phyloP scores from a whole-genome alignment of 2,113 vertebrate genomes.

The Gobius niger region DNA sequence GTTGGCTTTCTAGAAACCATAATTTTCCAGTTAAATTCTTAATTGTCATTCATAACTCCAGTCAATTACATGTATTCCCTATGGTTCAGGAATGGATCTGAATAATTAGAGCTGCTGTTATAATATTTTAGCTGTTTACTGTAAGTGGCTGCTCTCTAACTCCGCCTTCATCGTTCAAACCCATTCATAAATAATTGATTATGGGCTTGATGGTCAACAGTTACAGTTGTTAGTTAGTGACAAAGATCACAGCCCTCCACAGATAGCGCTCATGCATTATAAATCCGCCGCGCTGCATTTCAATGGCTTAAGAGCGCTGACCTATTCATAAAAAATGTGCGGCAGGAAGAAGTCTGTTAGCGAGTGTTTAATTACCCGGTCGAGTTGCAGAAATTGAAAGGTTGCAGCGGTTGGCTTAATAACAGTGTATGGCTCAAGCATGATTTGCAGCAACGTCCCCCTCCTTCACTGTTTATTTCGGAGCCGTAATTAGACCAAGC shows the following conservation, averaged over 20 bases:
- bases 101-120: not conserved
- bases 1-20: too few relatives aligned
- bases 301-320: constrained; percentile 18
- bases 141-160: constrained; percentile 5
- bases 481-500: constrained; percentile 33
- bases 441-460: constrained; percentile 18
- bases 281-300: constrained; percentile 35
- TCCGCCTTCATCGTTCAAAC: constrained; percentile 27
- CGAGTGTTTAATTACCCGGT: constrained; percentile 58
- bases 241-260: constrained; percentile 57
- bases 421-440: constrained; percentile 23
- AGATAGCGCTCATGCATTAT: constrained; percentile 64
- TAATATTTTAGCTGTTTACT: constrained; percentile 12
- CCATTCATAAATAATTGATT: constrained; percentile 65
- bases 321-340: constrained; percentile 47
- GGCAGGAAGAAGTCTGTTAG: constrained; percentile 50
- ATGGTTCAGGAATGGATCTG: too few relatives aligned
- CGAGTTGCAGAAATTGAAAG: constrained; percentile 39
- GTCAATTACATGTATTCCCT: too few relatives aligned
- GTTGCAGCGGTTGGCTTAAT: constrained; percentile 34
- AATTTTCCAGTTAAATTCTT: too few relatives aligned
- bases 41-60: too few relatives aligned
- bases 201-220: constrained; percentile 47
- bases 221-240: constrained; percentile 67
- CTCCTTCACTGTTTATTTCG: not conserved